Base-by-base conservation (phyloP, 2,888 invertebrate species). In the Agrotis exclamationis region DNA sequence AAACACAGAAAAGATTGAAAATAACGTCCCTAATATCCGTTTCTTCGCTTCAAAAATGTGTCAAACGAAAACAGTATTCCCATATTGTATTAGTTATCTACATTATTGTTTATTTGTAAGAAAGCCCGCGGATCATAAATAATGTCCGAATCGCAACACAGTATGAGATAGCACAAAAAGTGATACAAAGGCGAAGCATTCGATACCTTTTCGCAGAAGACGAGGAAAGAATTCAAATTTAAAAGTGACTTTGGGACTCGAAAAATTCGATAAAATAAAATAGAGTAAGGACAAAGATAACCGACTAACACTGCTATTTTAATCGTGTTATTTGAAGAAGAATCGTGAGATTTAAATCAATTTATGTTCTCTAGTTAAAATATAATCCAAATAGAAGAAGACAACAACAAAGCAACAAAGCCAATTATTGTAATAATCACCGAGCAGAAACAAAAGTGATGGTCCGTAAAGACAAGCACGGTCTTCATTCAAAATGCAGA, bases 141-240 rank as follows among this genome's bases (percentile, higher is more conserved):
- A 95, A 94, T 92, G 92, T 89, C 87, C 84, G 90, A 91, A 91
- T 92, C 90, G 87, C 86, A 93, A 91, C 93, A 92, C 90, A 90
- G 91, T 93, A 90, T 88, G 89, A 89, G 88, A 91, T 93, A 88
- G 89, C 89, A 91, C 94, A 96, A 96, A 96, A 96, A 96, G 95
- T 94, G 92, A 94, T 94, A 96, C 96, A 96, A 96, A 96, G 96
- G 95, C 94, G 93, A 94, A 92, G 93, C 91, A 95, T 95, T 92
- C 94, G 93, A 94, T 95, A 93, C 94, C 94, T 93, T 95, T 96
- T 96, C 95, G 93, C 92, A 94, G 96, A 96, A 96, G 92, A 94
- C 93, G 91, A 92, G 91, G 89, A 94, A 95, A 94, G 95, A 96
- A 95, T 96, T 93, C 92, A 94, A 95, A 94, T 95, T 93, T 91